A percentile compares a stretch with the other conserved stretches of the same genome.
phyloP scores from a whole-genome alignment of 2,888 invertebrate genomes.

The Lacanobia wlatinum region DNA sequence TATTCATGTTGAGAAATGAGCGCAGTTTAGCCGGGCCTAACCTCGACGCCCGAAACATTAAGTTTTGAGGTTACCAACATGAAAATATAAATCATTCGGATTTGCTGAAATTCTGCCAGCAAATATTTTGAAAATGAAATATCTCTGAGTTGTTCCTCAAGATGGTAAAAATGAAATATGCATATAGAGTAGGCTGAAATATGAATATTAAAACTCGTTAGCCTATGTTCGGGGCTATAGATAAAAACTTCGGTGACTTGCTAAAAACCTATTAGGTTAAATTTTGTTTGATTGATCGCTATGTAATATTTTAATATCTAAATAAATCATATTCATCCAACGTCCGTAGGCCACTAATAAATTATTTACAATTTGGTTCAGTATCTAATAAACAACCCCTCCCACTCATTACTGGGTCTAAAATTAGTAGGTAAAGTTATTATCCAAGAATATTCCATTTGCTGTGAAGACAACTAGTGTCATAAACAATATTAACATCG shows the following conservation, averaged over 20 bases:
- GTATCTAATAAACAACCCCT: constrained; percentile 23
- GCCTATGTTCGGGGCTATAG: background rate
- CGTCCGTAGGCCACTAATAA: background rate
- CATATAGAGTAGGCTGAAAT: constrained; percentile 1
- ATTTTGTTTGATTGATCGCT: constrained; percentile 19
- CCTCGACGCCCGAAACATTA: constrained; percentile 34
- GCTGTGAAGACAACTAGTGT: constrained; percentile 32
- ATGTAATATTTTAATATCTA: constrained; percentile 5
- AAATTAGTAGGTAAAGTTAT: constrained; percentile 25
- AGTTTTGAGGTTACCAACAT: constrained; percentile 34
- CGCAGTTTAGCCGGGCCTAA: constrained; percentile 35
- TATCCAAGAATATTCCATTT: constrained; percentile 28
- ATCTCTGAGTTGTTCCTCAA: constrained; percentile 1
- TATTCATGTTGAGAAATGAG: constrained; percentile 51
- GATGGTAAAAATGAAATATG: constrained; percentile 4
- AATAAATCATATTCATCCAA: constrained; percentile 2
- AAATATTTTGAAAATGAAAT: constrained; percentile 40
- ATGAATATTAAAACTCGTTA: constrained; percentile 18
- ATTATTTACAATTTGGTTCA: background rate
- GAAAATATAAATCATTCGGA: constrained; percentile 43
- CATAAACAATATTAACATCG: constrained; percentile 44
- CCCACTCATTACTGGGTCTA: constrained; percentile 29
- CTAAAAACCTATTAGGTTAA: constrained; percentile 6
- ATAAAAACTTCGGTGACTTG: background rate
- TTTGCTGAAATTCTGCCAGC: constrained; percentile 33